Evolutionary conservation across 23 tunicate genomes (phyloP), one percentile per base, ranked within the genome.

Genomic region (Phallusia fumigata): DNA sequence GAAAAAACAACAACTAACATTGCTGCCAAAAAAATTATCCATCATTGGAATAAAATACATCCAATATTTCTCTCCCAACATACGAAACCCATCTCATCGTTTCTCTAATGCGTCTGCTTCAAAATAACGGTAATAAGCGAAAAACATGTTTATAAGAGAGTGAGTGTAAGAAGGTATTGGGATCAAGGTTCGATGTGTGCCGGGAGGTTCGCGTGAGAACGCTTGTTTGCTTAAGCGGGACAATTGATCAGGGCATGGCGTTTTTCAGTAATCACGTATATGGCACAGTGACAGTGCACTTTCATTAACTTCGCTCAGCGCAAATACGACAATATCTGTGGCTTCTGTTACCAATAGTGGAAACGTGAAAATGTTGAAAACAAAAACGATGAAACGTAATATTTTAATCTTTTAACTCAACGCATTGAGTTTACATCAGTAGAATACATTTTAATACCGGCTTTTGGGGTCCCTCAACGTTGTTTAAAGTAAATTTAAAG

Each of bases 121-220:
- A 16, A 58, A 6, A 24, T 58, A 58, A 58, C 69, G 69, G 69
- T 58, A 58, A 58, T 58, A 58, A 58, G 69, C 69, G 69, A 58
- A 58, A 58, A 58, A 58, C 69, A 58, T 58, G 69, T 58, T 58
- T 58, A 58, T 58, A 58, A 58, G 69, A 58, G 69, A 24, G 26
- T 58, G 69, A 24, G 28, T 58, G 28, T 22, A 58, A 58, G 47
- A 40, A 40, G 47, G 47, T 10, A 3, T 40, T 24, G 69, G 69
- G 69, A 58, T 58, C 69, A 58, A 58, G 69, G 69, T 22, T 58
- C 69, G 69, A 22, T 58, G 26, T 58, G 47, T 24, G 69, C 28
- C 69, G 69, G 47, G 69, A 58, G 69, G 28, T 58, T 58, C 69
- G 69, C 69, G 69, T 58, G 69, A 58, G 69, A 58, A 58, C 28